phyloP scores from a whole-genome alignment of 2,797 vertebrate genomes.

The Galago senegalensis region DNA sequence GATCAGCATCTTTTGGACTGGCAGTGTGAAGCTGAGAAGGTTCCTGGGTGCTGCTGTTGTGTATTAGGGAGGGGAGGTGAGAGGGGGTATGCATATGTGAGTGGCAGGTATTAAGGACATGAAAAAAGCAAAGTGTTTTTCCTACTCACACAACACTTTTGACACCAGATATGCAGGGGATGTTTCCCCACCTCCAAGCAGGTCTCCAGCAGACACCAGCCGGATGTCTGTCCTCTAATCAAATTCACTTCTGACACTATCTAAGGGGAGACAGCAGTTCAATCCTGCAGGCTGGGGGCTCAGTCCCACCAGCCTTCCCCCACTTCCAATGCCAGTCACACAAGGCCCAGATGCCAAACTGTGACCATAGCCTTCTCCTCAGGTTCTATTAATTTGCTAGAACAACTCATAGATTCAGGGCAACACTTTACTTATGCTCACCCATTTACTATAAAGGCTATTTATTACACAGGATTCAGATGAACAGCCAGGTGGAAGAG shows the following conservation, averaged over 20 bases:
- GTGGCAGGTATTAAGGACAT: background rate
- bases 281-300: background rate
- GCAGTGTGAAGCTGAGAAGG: slow-evolving; percentile 9
- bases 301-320: background rate
- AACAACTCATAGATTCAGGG: background rate
- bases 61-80: accelerated
- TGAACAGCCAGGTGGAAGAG: background rate
- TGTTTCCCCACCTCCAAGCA: background rate
- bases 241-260: background rate
- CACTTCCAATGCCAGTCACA: background rate
- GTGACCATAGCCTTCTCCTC: too few relatives aligned
- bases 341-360: background rate
- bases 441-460: background rate
- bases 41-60: background rate
- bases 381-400: background rate
- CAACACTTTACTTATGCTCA: background rate
- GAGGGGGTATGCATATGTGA: background rate
- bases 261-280: background rate
- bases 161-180: background rate
- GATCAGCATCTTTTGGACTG: slow-evolving; percentile 64
- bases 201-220: background rate
- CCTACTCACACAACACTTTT: accelerated
- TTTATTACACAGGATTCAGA: background rate
- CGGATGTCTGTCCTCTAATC: background rate
- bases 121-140: background rate